These are phyloP conservation scores for Brachyhypopomus gauderio DNA, from an alignment of 2,113 vertebrate genomes.

Conservation along the genomic window DNA sequence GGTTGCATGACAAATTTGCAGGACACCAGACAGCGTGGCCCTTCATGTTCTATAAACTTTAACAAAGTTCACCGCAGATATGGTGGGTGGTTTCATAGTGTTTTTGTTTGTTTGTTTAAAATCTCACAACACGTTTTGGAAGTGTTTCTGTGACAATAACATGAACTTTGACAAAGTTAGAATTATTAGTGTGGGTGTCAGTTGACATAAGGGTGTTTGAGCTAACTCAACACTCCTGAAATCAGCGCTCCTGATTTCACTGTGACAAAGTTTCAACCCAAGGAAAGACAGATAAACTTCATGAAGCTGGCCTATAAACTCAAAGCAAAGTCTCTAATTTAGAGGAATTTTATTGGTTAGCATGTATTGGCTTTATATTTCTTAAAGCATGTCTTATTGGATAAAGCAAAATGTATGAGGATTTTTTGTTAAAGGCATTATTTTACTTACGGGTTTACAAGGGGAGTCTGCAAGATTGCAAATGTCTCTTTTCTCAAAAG, in stretches of 20 bases:
- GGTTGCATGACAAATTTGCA: background rate
- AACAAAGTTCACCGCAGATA: background rate
- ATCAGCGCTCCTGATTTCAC: background rate
- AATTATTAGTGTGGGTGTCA: background rate
- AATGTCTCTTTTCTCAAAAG: slow-evolving; percentile 5
- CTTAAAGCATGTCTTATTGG: background rate
- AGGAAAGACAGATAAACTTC: background rate
- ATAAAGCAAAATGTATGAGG: too few relatives aligned
- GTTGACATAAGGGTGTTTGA: background rate
- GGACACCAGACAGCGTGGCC: background rate
- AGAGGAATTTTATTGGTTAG: background rate
- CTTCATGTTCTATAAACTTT: background rate
- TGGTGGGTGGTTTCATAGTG: background rate
- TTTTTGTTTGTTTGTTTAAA: too few relatives aligned
- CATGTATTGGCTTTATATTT: background rate
- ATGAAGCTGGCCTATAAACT: background rate
- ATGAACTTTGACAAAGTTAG: background rate
- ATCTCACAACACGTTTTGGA: too few relatives aligned
- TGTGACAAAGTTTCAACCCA: background rate
- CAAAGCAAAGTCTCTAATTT: slow-evolving; percentile 1
- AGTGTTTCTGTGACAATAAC: background rate
- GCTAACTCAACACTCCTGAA: slow-evolving; percentile 1
- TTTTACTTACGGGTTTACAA: background rate
- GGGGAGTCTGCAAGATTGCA: background rate
- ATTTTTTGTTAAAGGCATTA: background rate